Conservation (phyloP, 1,140 invertebrate species). For the Drosophila watanabei region DNA sequence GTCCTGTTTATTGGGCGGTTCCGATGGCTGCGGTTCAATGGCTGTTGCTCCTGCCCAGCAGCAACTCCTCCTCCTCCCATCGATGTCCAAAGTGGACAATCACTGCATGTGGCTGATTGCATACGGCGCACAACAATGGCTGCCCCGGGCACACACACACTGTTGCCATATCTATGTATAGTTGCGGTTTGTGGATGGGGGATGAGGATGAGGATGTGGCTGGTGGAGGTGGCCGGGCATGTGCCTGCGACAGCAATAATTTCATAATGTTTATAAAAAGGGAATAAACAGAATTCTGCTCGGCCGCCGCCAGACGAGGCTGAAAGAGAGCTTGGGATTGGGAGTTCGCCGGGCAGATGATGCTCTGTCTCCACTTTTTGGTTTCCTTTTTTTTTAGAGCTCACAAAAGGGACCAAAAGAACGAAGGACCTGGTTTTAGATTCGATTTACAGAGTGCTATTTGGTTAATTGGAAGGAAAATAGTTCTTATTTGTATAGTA, state of each 20-base stretch:
- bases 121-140: slow-evolving; percentile 44
- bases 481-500: background rate
- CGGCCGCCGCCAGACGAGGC: background rate
- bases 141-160: slow-evolving; percentile 2
- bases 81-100: slow-evolving; percentile 70
- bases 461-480: background rate
- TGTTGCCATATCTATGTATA: slow-evolving; percentile 26
- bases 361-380: slow-evolving; percentile 10
- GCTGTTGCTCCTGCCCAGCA: slow-evolving; percentile 21
- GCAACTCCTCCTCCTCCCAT: slow-evolving; percentile 32
- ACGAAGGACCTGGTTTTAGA: background rate
- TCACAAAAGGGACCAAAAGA: background rate
- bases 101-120: slow-evolving; percentile 77
- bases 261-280: slow-evolving; percentile 64
- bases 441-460: background rate
- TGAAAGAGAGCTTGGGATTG: background rate
- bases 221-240: background rate
- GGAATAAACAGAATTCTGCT: slow-evolving; percentile 21
- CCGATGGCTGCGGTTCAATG: slow-evolving; percentile 61
- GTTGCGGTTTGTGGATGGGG: slow-evolving; percentile 3
- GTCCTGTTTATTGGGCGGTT: slow-evolving; percentile 77
- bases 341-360: slow-evolving; percentile 2
- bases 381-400: background rate
- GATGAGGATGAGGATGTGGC: background rate
- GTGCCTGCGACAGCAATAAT: slow-evolving; percentile 73